phyloP scores from a whole-genome alignment of 2,113 vertebrate genomes.

The Apteryx mantelli region DNA sequence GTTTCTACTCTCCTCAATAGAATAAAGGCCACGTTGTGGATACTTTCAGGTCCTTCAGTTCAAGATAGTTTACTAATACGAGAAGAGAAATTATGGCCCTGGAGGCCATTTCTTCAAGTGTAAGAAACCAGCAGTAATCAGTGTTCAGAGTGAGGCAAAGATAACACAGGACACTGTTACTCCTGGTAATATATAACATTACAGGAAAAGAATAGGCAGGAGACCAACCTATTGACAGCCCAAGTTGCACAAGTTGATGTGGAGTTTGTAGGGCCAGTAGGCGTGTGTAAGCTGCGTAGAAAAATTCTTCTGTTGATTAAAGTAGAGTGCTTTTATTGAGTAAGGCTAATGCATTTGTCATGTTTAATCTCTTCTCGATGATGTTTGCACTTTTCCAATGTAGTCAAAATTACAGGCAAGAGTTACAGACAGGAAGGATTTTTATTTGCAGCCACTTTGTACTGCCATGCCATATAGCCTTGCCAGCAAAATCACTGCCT shows the following conservation, averaged over 20 bases:
- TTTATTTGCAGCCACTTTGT: slow-evolving; percentile 69
- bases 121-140: background rate
- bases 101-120: background rate
- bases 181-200: background rate
- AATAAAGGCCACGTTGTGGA: background rate
- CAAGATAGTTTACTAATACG: background rate
- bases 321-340: background rate
- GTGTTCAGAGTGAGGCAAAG: background rate
- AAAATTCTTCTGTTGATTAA: background rate
- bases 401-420: slow-evolving; percentile 17
- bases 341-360: slow-evolving; percentile 5
- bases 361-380: slow-evolving; percentile 35
- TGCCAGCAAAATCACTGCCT: slow-evolving; percentile 63
- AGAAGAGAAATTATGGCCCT: background rate
- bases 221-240: background rate
- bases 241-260: background rate
- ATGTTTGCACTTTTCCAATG: slow-evolving; percentile 58
- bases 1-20: background rate
- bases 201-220: background rate
- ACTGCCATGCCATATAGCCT: slow-evolving; percentile 48
- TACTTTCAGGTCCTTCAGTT: background rate
- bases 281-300: background rate
- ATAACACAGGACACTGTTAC: background rate
- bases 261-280: background rate
- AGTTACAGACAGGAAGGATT: slow-evolving; percentile 65